Evolutionary conservation across 2,888 invertebrate species (phyloP), one percentile per base, ranked within the genome.

Genomic region (Pammene aurita): DNA sequence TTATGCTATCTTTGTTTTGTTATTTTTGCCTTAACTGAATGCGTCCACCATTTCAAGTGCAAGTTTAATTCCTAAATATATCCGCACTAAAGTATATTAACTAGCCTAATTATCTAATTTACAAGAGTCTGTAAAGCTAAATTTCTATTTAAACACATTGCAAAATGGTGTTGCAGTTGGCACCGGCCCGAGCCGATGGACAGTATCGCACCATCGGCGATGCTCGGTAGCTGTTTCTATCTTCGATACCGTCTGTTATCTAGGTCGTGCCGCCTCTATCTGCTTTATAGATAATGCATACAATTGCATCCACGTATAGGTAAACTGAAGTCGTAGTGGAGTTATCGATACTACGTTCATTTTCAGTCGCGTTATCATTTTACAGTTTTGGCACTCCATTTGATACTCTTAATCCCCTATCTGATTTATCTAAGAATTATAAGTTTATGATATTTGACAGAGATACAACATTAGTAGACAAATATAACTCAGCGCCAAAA

Each of bases 141-240:
- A 54, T 50, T 61, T 67, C 54, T 66, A 60, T 67, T 67, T 64
- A 57, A 68, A 48, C 34, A 60, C 57, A 69, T 62, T 62, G 48
- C 64, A 65, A 69, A 68, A 60, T 62, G 62, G 46, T 54, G 58
- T 57, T 67, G 54, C 69, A 60, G 54, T 69, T 69, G 64, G 64
- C 69, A 65, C 55, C 13, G 54, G 46, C 58, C 55, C 68, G 58
- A 50, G 57, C 18, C 58, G 64, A 54, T 58, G 54, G 69, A 69
- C 69, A 69, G 69, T 69, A 64, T 65, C 58, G 58, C 54, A 35
- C 57, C 55, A 64, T 64, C 63, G 58, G 38, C 54, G 64, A 52
- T 34, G 44, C 64, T 46, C 64, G 60, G 68, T 44, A 68, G 54
- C 52, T 54, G 64, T 44, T 68, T 68, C 62, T 56, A 68, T 69